These are phyloP conservation scores for Columba janthina DNA, from an alignment of 2,113 vertebrate genomes.

Conservation along the genomic window DNA sequence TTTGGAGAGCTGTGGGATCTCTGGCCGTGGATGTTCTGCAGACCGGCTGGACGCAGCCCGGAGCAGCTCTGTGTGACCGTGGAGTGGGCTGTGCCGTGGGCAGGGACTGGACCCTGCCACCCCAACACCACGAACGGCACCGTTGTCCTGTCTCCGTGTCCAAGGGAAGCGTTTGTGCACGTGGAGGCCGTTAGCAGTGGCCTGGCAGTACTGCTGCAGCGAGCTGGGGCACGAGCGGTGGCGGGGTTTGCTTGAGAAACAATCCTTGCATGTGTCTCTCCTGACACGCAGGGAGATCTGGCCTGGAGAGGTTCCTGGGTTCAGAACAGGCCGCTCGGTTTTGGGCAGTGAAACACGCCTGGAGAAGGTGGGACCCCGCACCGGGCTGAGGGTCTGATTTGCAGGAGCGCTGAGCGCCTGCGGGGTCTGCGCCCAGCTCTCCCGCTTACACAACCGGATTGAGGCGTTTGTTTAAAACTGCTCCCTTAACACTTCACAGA, in stretches of 20 bases:
- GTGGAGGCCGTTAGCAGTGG: background rate
- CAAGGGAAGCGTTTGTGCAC: background rate
- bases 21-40: background rate
- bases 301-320: background rate
- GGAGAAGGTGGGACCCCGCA: background rate
- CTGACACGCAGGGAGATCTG: background rate
- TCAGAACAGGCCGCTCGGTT: background rate
- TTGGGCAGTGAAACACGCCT: background rate
- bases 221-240: background rate
- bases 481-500: background rate
- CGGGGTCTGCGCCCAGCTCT: background rate
- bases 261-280: background rate
- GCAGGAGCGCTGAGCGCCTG: background rate
- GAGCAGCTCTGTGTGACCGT: background rate
- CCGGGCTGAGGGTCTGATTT: background rate
- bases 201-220: background rate
- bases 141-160: background rate
- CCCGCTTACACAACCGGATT: too few species aligned
- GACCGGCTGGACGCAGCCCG: background rate
- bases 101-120: background rate
- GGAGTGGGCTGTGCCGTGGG: too few species aligned
- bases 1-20: background rate
- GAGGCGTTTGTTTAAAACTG: background rate
- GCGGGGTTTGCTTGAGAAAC: background rate
- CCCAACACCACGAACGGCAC: too few species aligned